These are phyloP conservation scores for Pocota personata DNA, from an alignment of 2,888 invertebrate genomes.

Conservation along the genomic window DNA sequence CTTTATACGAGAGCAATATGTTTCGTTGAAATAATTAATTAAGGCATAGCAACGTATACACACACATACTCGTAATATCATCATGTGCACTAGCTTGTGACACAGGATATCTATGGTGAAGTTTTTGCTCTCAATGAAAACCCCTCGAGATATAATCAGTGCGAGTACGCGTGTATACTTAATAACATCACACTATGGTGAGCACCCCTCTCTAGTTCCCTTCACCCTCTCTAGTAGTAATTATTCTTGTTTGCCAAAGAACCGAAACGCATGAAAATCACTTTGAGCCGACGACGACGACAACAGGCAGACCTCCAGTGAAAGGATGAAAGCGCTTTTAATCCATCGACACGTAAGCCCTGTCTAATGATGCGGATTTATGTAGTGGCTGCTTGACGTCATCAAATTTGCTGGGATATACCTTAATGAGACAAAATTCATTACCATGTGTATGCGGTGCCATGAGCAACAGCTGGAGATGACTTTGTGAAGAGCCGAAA, in stretches of 20 bases:
- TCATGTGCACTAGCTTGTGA: neutral
- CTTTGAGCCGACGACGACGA: neutral
- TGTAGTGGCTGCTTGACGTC: constrained; percentile 43
- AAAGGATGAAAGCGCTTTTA: constrained; percentile 2
- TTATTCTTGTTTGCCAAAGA: constrained; percentile 40
- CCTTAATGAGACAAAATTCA: constrained; percentile 69
- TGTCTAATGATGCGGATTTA: constrained; percentile 64
- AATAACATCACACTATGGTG: neutral
- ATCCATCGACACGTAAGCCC: constrained; percentile 29
- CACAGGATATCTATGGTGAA: neutral
- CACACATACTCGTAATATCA: neutral
- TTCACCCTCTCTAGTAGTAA: constrained; percentile 35
- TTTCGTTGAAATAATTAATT: constrained; percentile 56
- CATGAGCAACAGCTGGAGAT: constrained; percentile 59
- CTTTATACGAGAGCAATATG: constrained; percentile 21
- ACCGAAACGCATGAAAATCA: neutral
- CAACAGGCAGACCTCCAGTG: neutral
- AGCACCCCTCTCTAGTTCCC: neutral
- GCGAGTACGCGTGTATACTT: neutral
- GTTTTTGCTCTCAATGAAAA: constrained; percentile 2
- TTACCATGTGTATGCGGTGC: constrained; percentile 27
- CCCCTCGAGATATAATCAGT: neutral
- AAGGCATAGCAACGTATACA: constrained; percentile 34
- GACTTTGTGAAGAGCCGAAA: constrained; percentile 3
- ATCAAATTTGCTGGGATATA: constrained; percentile 47